phyloP scores from a whole-genome alignment of 2,888 invertebrate species.

The Desoria tigrina region DNA sequence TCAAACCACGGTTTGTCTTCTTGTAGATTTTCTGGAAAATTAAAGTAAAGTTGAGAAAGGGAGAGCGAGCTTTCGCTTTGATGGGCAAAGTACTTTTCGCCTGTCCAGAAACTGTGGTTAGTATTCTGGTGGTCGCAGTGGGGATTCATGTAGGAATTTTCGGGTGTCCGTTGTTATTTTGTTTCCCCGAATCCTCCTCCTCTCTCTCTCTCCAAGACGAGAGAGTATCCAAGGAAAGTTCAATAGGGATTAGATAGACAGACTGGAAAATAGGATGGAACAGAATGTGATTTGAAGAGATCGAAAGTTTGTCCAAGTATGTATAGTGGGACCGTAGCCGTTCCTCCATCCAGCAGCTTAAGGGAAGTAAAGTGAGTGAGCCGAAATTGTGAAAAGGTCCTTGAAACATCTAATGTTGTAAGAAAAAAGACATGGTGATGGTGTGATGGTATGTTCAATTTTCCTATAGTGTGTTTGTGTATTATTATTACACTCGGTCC shows the following conservation, averaged over 20 bases:
- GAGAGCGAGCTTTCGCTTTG: not conserved
- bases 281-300: constrained; percentile 11
- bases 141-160: constrained; percentile 13
- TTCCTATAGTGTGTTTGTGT: not conserved
- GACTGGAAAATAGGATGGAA: constrained; percentile 16
- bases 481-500: not conserved
- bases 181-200: not conserved
- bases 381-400: constrained; percentile 6
- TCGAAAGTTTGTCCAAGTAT: constrained; percentile 9
- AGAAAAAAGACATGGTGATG: too few relatives aligned
- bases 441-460: too few relatives aligned
- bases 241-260: constrained; percentile 21
- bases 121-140: constrained; percentile 10
- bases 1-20: too few relatives aligned
- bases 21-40: constrained; percentile 2
- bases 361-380: constrained; percentile 3
- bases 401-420: too few relatives aligned
- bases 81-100: not conserved
- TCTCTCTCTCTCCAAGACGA: too few relatives aligned
- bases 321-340: not conserved
- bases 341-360: too few relatives aligned
- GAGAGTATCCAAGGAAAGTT: constrained; percentile 5
- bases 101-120: constrained; percentile 8
- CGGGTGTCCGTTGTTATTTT: constrained; percentile 11
- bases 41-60: constrained; percentile 3